phyloP scores from a whole-genome alignment of 2,888 invertebrate genomes.

The Dicyrtoma fusca region DNA sequence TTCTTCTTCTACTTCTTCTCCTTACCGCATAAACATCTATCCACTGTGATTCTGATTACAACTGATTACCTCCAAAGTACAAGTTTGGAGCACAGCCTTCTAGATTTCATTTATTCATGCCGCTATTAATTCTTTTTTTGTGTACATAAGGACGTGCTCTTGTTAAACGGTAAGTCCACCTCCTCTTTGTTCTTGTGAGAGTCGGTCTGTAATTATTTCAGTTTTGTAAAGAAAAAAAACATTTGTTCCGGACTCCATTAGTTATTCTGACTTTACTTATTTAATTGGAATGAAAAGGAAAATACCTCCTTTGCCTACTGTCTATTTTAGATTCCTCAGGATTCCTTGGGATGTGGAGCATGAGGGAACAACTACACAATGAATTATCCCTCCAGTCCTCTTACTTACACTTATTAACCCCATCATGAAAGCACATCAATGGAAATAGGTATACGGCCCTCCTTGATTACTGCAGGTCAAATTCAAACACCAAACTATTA shows the following conservation, averaged over 20 bases:
- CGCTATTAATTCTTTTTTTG: slow-evolving; percentile 1
- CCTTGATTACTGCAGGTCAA: too few species aligned
- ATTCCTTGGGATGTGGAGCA: background rate
- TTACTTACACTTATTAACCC: too few species aligned
- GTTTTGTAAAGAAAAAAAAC: too few species aligned
- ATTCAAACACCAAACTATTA: too few species aligned
- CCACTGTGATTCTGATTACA: slow-evolving; percentile 39
- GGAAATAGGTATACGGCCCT: too few species aligned
- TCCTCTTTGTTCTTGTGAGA: background rate
- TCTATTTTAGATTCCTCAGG: background rate
- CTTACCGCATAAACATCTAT: slow-evolving; percentile 32
- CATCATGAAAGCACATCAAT: too few species aligned
- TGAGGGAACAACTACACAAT: background rate
- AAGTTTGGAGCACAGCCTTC: slow-evolving; percentile 13
- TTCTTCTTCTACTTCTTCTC: too few species aligned
- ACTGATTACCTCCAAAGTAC: slow-evolving; percentile 35
- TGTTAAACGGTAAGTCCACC: background rate
- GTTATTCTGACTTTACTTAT: slow-evolving; percentile 10
- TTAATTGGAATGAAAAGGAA: background rate
- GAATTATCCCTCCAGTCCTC: background rate
- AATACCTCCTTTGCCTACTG: background rate
- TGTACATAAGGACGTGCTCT: background rate
- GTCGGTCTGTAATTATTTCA: background rate
- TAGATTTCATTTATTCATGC: slow-evolving; percentile 27
- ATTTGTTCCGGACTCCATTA: slow-evolving; percentile 13